phyloP scores from a whole-genome alignment of 2,888 invertebrate species.

The Eristalinus aeneus region DNA sequence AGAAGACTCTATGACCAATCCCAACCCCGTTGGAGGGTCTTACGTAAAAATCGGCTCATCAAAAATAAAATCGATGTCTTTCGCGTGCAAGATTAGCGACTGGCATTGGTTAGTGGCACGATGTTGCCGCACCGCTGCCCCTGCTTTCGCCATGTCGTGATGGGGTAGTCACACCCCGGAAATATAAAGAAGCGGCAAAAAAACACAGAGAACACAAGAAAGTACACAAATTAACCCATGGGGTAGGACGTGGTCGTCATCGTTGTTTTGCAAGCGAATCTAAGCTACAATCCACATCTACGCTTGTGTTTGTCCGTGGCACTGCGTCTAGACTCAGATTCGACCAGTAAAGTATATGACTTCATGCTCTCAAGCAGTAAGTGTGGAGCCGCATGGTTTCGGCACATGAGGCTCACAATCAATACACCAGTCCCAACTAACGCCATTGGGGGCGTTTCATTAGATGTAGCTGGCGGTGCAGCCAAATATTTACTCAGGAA shows the following conservation, averaged over 20 bases:
- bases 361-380: not conserved
- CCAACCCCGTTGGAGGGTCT: constrained; percentile 10
- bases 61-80: constrained; percentile 66
- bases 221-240: constrained; percentile 33
- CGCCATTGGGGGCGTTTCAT: not conserved
- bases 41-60: constrained; percentile 63
- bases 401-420: not conserved
- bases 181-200: constrained; percentile 39
- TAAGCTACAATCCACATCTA: not conserved
- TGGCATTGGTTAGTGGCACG: constrained; percentile 3
- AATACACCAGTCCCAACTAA: not conserved
- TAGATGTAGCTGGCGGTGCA: constrained; percentile 1
- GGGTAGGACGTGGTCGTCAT: constrained; percentile 8
- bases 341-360: not conserved
- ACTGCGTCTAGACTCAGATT: not conserved
- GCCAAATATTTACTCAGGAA: constrained; percentile 47
- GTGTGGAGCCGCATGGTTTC: not conserved
- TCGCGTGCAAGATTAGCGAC: constrained; percentile 60
- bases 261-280: not conserved
- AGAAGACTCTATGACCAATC: constrained; percentile 39
- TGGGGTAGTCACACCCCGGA: constrained; percentile 56
- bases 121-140: constrained; percentile 2
- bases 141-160: constrained; percentile 9
- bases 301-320: not conserved
- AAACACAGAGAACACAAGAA: not conserved